Evolutionary conservation across 2,113 vertebrate species (phyloP).

Genomic region (Amblyornis subalaris): DNA sequence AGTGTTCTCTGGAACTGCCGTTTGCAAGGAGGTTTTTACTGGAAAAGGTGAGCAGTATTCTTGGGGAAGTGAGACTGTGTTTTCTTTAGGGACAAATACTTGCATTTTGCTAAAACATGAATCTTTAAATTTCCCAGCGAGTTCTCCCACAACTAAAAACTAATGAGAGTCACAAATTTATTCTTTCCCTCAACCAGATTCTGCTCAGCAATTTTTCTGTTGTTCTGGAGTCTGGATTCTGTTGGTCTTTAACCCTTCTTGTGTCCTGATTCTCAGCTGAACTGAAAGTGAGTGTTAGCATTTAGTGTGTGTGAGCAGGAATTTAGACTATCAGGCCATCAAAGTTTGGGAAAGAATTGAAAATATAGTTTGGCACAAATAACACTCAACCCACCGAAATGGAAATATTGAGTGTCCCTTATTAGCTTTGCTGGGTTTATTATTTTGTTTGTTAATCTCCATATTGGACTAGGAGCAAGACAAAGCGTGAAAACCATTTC

Average conservation of each 20-base stretch:
- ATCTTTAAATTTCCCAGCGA: background rate
- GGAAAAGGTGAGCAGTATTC: background rate
- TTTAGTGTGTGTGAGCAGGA: background rate
- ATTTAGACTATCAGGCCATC: background rate
- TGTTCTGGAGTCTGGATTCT: background rate
- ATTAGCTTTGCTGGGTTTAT: background rate
- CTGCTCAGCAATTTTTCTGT: background rate
- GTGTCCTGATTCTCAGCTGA: background rate
- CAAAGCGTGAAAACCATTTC: background rate
- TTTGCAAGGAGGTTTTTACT: background rate
- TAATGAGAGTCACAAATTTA: background rate
- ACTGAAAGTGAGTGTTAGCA: background rate
- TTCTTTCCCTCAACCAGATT: background rate
- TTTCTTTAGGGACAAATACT: background rate
- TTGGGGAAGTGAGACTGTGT: background rate
- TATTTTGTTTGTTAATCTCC: background rate
- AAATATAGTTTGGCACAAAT: background rate
- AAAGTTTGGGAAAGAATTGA: background rate
- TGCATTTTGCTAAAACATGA: background rate
- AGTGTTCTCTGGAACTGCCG: background rate
- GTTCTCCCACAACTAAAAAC: background rate
- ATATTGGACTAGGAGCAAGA: background rate
- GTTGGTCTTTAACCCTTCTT: background rate
- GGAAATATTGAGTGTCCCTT: background rate
- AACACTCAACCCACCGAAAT: background rate